phyloP scores from a whole-genome alignment of 2,113 vertebrate genomes.

The Propithecus coquereli region DNA sequence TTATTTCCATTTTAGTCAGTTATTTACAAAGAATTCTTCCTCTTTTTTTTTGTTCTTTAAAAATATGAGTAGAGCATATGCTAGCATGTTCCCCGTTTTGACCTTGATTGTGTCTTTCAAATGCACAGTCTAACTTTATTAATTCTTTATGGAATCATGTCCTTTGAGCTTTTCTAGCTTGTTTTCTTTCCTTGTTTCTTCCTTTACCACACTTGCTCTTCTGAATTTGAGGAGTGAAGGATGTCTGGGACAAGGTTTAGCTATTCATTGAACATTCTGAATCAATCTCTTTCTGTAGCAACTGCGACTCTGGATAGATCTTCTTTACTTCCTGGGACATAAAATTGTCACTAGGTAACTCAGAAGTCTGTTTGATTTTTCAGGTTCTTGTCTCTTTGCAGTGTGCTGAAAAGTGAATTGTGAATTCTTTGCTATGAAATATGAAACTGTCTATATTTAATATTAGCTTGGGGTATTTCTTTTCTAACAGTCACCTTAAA shows the following conservation, averaged over 20 bases:
- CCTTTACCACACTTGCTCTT: not conserved
- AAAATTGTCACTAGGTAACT: not conserved
- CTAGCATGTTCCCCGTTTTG: not conserved
- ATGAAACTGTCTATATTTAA: not conserved
- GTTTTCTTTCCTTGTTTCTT: not conserved
- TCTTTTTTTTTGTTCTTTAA: not conserved
- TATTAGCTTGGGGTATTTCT: not conserved
- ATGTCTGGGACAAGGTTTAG: not conserved
- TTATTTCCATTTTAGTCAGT: slow-evolving; percentile 1
- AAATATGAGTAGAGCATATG: not conserved
- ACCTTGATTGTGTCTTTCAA: slow-evolving; percentile 38
- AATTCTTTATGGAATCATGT: slow-evolving; percentile 23
- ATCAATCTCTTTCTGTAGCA: not conserved
- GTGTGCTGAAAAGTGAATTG: not conserved
- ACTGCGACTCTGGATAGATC: not conserved
- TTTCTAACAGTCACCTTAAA: not conserved
- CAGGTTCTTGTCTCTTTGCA: not conserved
- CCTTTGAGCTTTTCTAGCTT: slow-evolving; percentile 4
- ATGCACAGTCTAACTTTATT: slow-evolving; percentile 18
- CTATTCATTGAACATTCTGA: slow-evolving; percentile 1
- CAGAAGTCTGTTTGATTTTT: not conserved
- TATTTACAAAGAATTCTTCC: not conserved
- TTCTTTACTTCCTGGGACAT: not conserved
- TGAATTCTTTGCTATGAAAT: slow-evolving; percentile 13
- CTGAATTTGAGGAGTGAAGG: slow-evolving; percentile 4